Base-by-base conservation (phyloP, 1,140 invertebrate genomes). In the Aphis gossypii region DNA sequence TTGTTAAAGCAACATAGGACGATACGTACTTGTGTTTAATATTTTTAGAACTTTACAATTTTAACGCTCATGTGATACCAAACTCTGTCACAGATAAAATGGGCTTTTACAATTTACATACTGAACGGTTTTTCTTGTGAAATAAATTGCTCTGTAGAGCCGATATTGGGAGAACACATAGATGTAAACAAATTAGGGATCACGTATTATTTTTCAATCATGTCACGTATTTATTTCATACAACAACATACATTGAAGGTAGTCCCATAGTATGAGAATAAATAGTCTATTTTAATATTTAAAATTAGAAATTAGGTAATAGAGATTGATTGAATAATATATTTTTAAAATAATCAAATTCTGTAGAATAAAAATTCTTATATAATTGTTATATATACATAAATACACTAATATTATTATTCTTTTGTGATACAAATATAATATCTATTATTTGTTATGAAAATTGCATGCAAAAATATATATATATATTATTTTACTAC, bases 41-140 rank as follows among this genome's bases (percentile, higher is more conserved):
- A n/a, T 76, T 18, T 18, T 1, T n/a, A 76, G 5, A 0, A n/a
- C 14, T 76, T 25, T 5, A 18, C 30, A 18, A n/a, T n/a, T 76
- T 76, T 76, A n/a, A 76, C 14, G 14, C 30, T 20, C n/a, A 76
- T 76, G 18, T 76, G 30, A 68, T 76, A 14, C 60, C 14, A 18
- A 76, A 4, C 60, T 6, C 30, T 76, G 30, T 76, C 14, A n/a
- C 30, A n/a, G n/a, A 3, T n/a, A 76, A n/a, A 76, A 76, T n/a
- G 60, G 30, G 30, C 11, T 76, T 76, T 83, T 5, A 14, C 25
- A 48, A 87, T 87, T 87, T 87, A 87, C 86, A 87, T 87, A 87
- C 86, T 87, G 46, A 87, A 87, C 44, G 46, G 25, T 87, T 87
- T 87, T 87, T 87, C 30, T 87, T 48, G 30, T 48, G 30, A 87